A percentile compares a stretch with the other conserved stretches of the same genome.
Conservation (phyloP, 2,888 invertebrate species). For the Ecliptopera silaceata region DNA sequence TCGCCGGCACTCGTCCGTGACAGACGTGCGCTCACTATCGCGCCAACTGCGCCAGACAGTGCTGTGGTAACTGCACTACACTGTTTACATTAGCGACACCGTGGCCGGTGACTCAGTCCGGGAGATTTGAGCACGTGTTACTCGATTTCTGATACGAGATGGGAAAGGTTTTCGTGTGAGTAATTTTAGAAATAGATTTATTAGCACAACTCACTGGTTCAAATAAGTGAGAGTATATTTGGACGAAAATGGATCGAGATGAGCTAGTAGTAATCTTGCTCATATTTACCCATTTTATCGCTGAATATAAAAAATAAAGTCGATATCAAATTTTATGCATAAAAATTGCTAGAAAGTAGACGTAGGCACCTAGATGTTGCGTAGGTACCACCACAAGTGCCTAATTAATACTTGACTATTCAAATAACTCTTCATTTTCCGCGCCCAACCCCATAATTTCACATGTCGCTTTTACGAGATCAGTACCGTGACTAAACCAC, state of each 20-base stretch:
- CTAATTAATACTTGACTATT: no score
- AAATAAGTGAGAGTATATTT: no score
- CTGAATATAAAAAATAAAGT: no score
- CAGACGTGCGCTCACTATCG: constrained; percentile 22
- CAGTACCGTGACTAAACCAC: constrained; percentile 3
- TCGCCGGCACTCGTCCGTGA: constrained; percentile 24
- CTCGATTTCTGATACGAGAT: constrained; percentile 35
- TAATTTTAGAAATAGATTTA: constrained; percentile 31
- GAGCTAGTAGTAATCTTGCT: no score
- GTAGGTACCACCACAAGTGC: no score
- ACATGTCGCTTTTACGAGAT: constrained; percentile 3
- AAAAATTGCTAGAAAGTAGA: no score
- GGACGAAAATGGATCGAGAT: no score
- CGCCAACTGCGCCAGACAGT: constrained; percentile 12
- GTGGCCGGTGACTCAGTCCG: constrained; percentile 40
- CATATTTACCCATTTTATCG: no score
- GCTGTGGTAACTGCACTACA: constrained; percentile 10
- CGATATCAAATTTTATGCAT: no score
- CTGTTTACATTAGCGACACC: constrained; percentile 46
- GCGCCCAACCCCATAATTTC: neutral
- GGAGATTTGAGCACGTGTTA: constrained; percentile 11
- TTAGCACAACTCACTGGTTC: neutral
- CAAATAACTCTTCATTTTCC: neutral
- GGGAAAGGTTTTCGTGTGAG: constrained; percentile 69
- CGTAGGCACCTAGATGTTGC: no score